phyloP scores from a whole-genome alignment of 2,797 vertebrate genomes.

The Babyrousa celebensis region DNA sequence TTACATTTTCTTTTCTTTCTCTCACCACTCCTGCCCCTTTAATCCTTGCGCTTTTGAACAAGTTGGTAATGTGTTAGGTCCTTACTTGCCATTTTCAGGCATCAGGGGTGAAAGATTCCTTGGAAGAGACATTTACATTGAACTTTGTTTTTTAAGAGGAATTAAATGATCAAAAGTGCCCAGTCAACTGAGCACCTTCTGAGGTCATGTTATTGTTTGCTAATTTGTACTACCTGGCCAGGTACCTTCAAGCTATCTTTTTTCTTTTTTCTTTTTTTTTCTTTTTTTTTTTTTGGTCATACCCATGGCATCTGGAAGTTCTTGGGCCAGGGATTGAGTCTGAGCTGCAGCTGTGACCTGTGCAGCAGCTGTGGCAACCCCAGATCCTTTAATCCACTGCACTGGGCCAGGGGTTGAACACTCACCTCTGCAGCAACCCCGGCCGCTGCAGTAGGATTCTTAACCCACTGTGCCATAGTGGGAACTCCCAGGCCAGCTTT shows the following conservation, averaged over 20 bases:
- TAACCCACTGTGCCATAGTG: too few species aligned
- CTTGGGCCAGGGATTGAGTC: too few species aligned
- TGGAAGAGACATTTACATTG: neutral
- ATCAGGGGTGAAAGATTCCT: neutral
- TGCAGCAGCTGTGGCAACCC: too few species aligned
- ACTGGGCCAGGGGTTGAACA: too few species aligned
- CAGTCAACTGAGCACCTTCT: fast-evolving
- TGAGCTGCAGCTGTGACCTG: too few species aligned
- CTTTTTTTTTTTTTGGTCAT: too few species aligned
- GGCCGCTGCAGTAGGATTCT: too few species aligned
- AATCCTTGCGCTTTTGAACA: conserved; percentile 45
- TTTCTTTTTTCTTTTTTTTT: too few species aligned
- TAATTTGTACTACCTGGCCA: fast-evolving
- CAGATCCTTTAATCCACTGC: too few species aligned
- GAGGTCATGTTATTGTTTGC: neutral
- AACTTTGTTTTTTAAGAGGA: neutral
- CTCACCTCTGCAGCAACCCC: too few species aligned
- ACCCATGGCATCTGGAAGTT: too few species aligned
- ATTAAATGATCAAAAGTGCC: too few species aligned
- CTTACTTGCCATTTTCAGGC: conserved; percentile 8
- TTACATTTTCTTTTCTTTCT: neutral
- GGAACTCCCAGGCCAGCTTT: neutral
- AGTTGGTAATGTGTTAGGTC: neutral
- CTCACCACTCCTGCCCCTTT: neutral
- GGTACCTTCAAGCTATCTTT: neutral